Evolutionary conservation across 2,113 vertebrate species (phyloP).

Genomic region (Hippopotamus amphibius): DNA sequence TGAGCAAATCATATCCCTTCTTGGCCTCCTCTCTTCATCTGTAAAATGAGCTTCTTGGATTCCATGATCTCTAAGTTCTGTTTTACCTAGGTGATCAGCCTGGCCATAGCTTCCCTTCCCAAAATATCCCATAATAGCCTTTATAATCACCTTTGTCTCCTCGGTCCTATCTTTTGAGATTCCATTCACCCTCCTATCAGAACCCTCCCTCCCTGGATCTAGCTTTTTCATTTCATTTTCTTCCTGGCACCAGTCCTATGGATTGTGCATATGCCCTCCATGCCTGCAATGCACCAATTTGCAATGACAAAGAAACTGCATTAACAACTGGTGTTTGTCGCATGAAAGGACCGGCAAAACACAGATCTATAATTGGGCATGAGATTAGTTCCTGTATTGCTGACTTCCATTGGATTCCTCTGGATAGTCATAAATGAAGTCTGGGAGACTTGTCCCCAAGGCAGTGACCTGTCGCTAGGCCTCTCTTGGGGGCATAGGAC

Average conservation of each 20-base stretch:
- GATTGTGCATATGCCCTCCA: not conserved
- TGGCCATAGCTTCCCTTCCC: not conserved
- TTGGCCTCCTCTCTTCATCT: not conserved
- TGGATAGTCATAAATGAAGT: not conserved
- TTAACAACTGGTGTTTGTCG: not conserved
- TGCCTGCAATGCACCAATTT: not conserved
- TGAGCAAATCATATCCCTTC: not conserved
- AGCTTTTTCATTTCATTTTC: not conserved
- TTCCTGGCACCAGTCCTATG: not conserved
- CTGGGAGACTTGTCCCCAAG: not conserved
- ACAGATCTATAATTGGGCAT: not conserved
- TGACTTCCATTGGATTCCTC: not conserved
- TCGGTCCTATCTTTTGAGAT: not conserved
- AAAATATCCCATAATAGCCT: not conserved
- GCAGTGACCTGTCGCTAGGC: not conserved
- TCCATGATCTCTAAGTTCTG: not conserved
- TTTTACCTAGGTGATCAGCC: not conserved
- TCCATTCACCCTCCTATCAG: not conserved
- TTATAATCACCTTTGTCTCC: not conserved
- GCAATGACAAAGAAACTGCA: conserved; percentile 1
- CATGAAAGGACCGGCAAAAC: not conserved
- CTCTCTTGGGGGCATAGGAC: not conserved
- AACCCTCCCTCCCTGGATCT: not conserved
- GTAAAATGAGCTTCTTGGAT: not conserved
- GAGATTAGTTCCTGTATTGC: not conserved